A percentile compares a stretch with the other conserved stretches of the same genome.
Conservation (phyloP, 2,888 invertebrate species). For the Exocentrus adspersus region DNA sequence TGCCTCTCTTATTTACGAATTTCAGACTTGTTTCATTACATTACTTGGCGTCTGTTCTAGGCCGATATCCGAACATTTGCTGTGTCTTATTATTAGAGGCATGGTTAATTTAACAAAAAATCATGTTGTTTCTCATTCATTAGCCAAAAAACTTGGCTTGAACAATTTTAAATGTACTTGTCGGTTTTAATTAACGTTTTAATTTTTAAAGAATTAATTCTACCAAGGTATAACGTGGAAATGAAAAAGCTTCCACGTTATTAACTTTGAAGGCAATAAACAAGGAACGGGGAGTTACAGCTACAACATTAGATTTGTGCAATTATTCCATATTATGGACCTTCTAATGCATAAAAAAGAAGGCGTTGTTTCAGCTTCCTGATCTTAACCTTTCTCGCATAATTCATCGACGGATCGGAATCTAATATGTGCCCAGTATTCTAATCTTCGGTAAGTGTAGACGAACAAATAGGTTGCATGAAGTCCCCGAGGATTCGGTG, state of each 20-base stretch:
- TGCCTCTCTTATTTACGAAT: slow-evolving; percentile 3
- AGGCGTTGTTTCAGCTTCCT: too few species aligned
- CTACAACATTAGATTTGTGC: too few species aligned
- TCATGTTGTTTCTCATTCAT: not conserved
- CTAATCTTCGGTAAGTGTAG: not conserved
- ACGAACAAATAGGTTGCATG: not conserved
- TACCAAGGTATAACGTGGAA: not conserved
- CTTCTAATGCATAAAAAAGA: too few species aligned
- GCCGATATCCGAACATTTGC: too few species aligned
- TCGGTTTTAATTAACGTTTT: not conserved
- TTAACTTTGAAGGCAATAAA: not conserved
- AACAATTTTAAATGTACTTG: too few species aligned
- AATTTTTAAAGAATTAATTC: not conserved
- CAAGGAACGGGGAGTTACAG: not conserved
- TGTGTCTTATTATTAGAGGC: too few species aligned
- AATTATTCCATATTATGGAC: too few species aligned
- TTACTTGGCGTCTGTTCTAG: not conserved
- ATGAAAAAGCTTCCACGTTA: not conserved
- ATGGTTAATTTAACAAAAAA: too few species aligned
- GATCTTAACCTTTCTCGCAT: too few species aligned
- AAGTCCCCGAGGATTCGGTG: slow-evolving; percentile 31
- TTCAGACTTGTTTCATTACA: not conserved
- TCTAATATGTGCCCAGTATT: not conserved
- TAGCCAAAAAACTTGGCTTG: too few species aligned
- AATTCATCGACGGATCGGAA: too few species aligned